These are phyloP conservation scores for Pelecanoides urinatrix DNA, from an alignment of 2,113 vertebrate genomes.

Conservation along the genomic window DNA sequence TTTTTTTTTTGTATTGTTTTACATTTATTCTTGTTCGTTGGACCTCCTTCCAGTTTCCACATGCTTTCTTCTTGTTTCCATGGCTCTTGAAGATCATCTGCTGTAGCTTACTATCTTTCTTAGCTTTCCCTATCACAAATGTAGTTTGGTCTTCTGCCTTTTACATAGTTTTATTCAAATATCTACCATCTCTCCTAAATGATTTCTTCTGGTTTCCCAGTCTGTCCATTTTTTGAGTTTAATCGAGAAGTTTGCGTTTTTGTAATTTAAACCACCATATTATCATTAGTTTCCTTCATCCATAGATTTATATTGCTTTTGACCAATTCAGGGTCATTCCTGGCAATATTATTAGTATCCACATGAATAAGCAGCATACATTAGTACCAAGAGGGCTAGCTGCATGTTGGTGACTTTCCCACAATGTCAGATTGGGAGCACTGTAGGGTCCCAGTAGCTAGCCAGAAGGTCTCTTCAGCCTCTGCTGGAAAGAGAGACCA, in stretches of 20 bases:
- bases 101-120: background rate
- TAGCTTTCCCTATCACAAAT: background rate
- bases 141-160: background rate
- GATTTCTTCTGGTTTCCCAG: background rate
- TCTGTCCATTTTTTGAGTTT: background rate
- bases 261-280: background rate
- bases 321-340: background rate
- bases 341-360: background rate
- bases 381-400: background rate
- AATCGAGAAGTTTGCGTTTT: background rate
- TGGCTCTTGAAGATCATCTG: background rate
- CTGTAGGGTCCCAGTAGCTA: background rate
- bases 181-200: background rate
- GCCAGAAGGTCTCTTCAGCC: background rate
- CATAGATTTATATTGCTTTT: background rate
- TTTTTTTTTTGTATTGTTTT: background rate
- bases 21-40: background rate
- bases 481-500: background rate
- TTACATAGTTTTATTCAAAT: background rate
- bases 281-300: background rate
- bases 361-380: background rate
- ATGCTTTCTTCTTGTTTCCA: background rate
- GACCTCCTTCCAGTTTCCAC: background rate
- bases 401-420: background rate
- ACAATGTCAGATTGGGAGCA: background rate